phyloP scores from a whole-genome alignment of 2,888 invertebrate species.

The Parnassius mnemosyne region DNA sequence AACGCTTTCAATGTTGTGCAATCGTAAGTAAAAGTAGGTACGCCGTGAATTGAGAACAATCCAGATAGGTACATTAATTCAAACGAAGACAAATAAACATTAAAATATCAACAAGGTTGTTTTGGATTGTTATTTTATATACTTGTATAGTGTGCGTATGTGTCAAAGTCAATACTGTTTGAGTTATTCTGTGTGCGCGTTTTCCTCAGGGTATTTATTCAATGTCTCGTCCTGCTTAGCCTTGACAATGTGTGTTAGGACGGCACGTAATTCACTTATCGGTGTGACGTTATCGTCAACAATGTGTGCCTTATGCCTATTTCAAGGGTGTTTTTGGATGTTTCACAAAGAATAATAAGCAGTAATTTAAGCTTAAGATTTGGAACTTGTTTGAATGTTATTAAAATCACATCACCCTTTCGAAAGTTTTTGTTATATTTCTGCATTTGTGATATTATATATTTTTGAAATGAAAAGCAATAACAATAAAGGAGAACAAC shows the following conservation, averaged over 20 bases:
- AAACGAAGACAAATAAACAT: constrained; percentile 1
- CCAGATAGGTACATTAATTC: constrained; percentile 2
- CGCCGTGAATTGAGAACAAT: background rate
- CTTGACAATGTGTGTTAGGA: constrained; percentile 18
- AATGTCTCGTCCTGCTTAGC: constrained; percentile 13
- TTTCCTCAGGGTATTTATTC: constrained; percentile 18
- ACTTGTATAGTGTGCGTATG: background rate
- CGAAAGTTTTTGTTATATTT: no score
- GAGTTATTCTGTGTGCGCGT: constrained; percentile 14
- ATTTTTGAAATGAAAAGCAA: no score
- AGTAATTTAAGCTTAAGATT: no score
- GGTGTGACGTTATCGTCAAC: constrained; percentile 12
- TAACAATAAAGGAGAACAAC: no score
- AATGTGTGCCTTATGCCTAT: background rate
- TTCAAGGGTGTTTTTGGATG: constrained; percentile 7
- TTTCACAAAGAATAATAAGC: background rate
- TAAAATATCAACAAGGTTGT: background rate
- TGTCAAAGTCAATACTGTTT: constrained; percentile 19
- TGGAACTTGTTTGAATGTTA: no score
- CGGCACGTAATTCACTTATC: constrained; percentile 9
- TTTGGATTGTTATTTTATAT: background rate
- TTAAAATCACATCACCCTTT: no score
- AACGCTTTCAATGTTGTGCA: constrained; percentile 1
- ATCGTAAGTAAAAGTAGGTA: background rate
- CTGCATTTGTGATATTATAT: no score